A percentile compares a stretch with the other conserved stretches of the same genome.
Conservation (phyloP, 2,797 vertebrate species). For the Thripadectes ignobilis region DNA sequence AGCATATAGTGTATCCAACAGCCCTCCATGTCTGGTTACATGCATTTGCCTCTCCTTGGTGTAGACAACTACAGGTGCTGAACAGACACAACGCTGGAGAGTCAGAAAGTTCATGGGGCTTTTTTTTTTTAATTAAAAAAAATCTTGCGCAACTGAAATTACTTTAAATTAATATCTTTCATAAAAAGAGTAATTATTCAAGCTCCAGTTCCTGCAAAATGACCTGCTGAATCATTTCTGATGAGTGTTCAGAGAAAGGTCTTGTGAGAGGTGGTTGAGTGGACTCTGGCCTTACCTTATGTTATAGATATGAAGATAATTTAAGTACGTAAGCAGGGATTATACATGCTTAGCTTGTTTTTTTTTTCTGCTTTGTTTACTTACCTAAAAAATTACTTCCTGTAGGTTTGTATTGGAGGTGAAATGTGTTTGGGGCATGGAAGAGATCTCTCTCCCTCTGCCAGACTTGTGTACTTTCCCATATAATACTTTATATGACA, state of each 20-base stretch:
- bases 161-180: neutral
- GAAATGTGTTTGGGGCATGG: neutral
- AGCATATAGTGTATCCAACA: neutral
- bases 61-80: neutral
- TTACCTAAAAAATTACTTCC: neutral
- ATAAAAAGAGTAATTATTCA: neutral
- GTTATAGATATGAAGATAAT: neutral
- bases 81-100: neutral
- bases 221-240: neutral
- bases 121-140: neutral
- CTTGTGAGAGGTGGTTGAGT: neutral
- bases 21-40: fast-evolving
- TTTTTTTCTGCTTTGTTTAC: neutral
- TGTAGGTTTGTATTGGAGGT: neutral
- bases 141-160: neutral
- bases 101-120: neutral
- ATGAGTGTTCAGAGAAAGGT: neutral
- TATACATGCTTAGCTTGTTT: neutral
- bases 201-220: neutral
- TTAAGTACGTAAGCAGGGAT: neutral
- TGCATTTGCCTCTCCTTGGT: neutral
- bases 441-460: neutral
- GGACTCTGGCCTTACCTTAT: neutral
- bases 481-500: neutral
- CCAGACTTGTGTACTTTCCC: neutral